Evolutionary conservation across 2,113 vertebrate species (phyloP).

Genomic region (Columbina picui): DNA sequence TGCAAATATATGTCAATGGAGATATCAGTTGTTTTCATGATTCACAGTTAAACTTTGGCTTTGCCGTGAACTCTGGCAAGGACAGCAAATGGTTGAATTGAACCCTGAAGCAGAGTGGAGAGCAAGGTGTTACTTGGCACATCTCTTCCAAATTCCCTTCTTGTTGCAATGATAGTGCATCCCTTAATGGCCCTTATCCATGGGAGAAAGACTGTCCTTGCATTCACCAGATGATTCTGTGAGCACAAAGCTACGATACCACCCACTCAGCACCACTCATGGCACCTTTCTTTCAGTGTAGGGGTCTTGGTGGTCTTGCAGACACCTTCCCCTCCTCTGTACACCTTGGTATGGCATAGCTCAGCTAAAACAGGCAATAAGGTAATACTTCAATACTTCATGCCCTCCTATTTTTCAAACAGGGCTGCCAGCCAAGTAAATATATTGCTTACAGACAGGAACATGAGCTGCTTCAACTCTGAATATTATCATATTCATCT

Average conservation of each 20-base stretch:
- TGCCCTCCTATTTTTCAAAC: not conserved
- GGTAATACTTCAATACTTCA: not conserved
- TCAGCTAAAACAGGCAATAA: not conserved
- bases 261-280: not conserved
- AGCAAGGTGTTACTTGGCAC: not conserved
- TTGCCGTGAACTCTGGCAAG: not conserved
- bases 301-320: not conserved
- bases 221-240: fast-evolving
- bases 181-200: not conserved
- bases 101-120: not conserved
- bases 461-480: not conserved
- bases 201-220: not conserved
- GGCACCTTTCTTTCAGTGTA: not conserved
- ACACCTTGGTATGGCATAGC: not conserved
- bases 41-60: not conserved
- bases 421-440: not conserved
- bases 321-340: not conserved
- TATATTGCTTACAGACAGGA: not conserved
- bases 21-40: not conserved
- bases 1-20: not conserved
- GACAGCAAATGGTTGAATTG: not conserved
- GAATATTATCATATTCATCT: not conserved
- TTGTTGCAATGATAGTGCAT: not conserved
- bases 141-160: not conserved
- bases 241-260: not conserved